Evolutionary conservation across 2,888 invertebrate genomes (phyloP).

Genomic region (Acleris sparsana): DNA sequence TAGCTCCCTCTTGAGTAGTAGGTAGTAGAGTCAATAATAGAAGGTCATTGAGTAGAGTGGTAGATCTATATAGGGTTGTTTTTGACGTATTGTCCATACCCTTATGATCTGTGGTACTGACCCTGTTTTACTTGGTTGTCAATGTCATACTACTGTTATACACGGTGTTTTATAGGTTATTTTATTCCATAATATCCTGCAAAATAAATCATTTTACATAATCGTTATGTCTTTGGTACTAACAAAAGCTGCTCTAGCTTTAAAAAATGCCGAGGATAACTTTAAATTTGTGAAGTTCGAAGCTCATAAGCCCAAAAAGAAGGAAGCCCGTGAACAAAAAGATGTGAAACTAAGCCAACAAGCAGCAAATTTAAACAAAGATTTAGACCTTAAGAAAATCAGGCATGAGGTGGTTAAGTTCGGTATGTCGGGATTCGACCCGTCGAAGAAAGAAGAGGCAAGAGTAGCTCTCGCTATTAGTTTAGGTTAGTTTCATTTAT

Average conservation of each 20-base stretch:
- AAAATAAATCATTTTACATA: too few relatives aligned
- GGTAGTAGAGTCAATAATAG: too few relatives aligned
- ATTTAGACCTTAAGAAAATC: constrained; percentile 89
- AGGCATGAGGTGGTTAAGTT: constrained; percentile 93
- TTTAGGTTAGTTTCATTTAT: constrained; percentile 79
- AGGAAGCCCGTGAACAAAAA: constrained; percentile 44
- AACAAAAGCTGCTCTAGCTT: constrained; percentile 80
- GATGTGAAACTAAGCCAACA: constrained; percentile 42
- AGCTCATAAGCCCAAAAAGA: constrained; percentile 80
- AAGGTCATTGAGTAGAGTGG: too few relatives aligned
- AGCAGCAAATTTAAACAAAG: constrained; percentile 55
- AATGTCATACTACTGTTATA: too few relatives aligned
- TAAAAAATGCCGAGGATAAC: constrained; percentile 68
- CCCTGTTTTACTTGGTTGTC: not conserved
- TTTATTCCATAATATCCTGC: not conserved
- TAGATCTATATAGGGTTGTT: too few relatives aligned
- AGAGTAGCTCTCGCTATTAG: constrained; percentile 90
- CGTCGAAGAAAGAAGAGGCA: constrained; percentile 89
- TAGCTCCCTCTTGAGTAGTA: too few relatives aligned
- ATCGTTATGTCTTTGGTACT: constrained; percentile 63
- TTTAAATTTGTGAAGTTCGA: constrained; percentile 78
- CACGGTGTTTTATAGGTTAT: constrained; percentile 9
- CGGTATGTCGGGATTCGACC: constrained; percentile 90
- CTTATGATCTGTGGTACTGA: too few relatives aligned
- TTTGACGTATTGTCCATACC: not conserved